phyloP scores from a whole-genome alignment of 2,797 vertebrate genomes.

The Ceryle rudis region DNA sequence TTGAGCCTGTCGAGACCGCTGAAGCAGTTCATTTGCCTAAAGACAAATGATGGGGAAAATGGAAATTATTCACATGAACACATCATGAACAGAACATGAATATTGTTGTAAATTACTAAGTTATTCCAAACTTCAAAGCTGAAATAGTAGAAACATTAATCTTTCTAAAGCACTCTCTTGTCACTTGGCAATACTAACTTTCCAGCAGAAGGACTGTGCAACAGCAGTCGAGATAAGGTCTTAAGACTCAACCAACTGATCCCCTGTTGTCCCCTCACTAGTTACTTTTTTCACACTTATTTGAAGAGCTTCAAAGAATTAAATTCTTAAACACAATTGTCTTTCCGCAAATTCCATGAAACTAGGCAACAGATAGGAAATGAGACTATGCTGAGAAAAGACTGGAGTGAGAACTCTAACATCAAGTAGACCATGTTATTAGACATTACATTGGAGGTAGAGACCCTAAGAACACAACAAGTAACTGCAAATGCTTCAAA shows the following conservation, averaged over 20 bases:
- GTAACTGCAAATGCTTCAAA: not conserved
- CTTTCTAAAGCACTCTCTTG: not conserved
- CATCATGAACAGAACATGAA: not conserved
- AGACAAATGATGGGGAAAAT: constrained; percentile 15
- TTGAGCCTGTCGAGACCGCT: constrained; percentile 92
- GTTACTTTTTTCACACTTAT: not conserved
- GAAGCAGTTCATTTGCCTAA: constrained; percentile 96
- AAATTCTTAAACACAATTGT: not conserved
- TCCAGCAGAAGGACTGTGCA: not conserved
- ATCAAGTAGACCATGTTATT: not conserved
- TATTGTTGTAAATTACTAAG: not conserved
- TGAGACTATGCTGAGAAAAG: not conserved
- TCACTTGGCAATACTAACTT: not conserved
- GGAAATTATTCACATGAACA: not conserved
- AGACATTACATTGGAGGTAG: not conserved
- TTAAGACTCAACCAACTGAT: not conserved
- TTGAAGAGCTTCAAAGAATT: not conserved
- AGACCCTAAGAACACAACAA: not conserved
- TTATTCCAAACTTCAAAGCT: not conserved
- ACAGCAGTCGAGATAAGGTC: not conserved
- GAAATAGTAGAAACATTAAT: not conserved
- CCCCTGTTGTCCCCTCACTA: not conserved
- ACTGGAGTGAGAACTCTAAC: not conserved
- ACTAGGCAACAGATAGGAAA: not conserved
- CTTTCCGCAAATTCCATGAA: not conserved